A percentile compares a stretch with the other conserved stretches of the same genome.
phyloP scores from a whole-genome alignment of 1,140 invertebrate genomes.

The honey bee (Apis mellifera) region DNA sequence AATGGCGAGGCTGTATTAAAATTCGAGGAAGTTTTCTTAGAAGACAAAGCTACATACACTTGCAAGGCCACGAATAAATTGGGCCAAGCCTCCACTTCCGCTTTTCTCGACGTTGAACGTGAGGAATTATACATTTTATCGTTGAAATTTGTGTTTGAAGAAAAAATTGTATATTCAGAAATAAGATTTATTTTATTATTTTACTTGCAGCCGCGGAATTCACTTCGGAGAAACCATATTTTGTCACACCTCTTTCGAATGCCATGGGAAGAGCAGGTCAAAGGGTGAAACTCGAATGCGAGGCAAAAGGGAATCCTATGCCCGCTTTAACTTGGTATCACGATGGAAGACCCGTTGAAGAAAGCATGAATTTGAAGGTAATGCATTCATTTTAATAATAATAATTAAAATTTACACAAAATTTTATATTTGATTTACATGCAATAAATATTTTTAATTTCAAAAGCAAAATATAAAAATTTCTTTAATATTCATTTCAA shows the following conservation, averaged over 20 bases:
- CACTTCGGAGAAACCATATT: conserved; percentile 80
- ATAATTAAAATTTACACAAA: too few relatives aligned
- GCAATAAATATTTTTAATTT: too few relatives aligned
- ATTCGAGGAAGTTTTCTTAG: conserved; percentile 83
- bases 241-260: conserved; percentile 83
- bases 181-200: background rate
- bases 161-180: background rate
- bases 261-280: conserved; percentile 85
- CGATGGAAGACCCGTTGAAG: conserved; percentile 84
- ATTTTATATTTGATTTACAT: too few relatives aligned
- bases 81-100: conserved; percentile 84
- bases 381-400: too few relatives aligned
- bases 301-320: conserved; percentile 83
- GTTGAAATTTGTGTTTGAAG: too few relatives aligned
- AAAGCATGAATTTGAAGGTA: conserved; percentile 38
- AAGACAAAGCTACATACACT: conserved; percentile 85
- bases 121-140: conserved; percentile 53
- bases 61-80: conserved; percentile 88
- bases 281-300: conserved; percentile 86
- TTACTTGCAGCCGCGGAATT: conserved; percentile 79
- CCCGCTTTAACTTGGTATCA: conserved; percentile 86
- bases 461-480: too few relatives aligned
- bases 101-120: conserved; percentile 81
- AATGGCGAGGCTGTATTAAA: conserved; percentile 85
- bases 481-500: too few relatives aligned